Conservation (phyloP, 2,113 vertebrate genomes). For the Tenebrosternarchus preto region DNA sequence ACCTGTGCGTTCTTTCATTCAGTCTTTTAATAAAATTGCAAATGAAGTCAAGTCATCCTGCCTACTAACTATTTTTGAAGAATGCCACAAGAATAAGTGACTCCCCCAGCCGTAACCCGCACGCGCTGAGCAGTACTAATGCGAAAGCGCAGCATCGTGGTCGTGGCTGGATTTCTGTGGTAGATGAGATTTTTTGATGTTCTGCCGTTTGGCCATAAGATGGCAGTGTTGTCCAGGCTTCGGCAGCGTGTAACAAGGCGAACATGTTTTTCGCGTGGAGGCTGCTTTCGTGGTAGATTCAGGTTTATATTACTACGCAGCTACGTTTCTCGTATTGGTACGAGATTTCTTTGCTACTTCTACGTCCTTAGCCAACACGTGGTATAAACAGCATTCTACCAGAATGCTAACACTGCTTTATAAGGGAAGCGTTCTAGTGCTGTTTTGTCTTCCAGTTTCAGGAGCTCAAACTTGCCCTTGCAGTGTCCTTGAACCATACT, state of each 20-base stretch:
- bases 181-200: not conserved
- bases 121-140: no score
- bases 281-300: not conserved
- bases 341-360: not conserved
- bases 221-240: conserved; percentile 33
- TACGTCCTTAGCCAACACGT: not conserved
- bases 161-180: not conserved
- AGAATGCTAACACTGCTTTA: no score
- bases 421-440: no score
- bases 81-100: not conserved
- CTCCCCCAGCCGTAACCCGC: no score
- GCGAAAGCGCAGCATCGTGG: no score
- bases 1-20: conserved; percentile 18
- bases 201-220: conserved; percentile 19
- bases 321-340: not conserved
- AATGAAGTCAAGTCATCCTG: conserved; percentile 27
- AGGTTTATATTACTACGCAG: no score
- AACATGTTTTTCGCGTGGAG: not conserved
- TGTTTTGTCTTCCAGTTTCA: not conserved
- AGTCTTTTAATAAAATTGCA: conserved; percentile 50
- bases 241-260: not conserved
- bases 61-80: not conserved
- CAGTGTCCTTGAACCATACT: not conserved
- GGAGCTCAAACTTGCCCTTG: conserved; percentile 1
- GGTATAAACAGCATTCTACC: not conserved